Conservation (phyloP, 2,113 vertebrate genomes). For the Mustelus asterias region DNA sequence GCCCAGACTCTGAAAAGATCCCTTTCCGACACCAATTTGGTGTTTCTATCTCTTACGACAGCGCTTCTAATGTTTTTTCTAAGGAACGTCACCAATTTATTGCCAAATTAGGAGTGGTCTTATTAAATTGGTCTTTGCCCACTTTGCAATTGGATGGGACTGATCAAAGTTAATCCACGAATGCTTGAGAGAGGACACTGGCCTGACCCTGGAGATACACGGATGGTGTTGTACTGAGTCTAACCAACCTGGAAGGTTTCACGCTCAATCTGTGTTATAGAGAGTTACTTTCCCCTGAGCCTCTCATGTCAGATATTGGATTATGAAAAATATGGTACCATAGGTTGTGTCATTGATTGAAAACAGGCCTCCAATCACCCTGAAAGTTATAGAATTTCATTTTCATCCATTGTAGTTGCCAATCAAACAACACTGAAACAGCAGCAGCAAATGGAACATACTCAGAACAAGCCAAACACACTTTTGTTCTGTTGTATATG, state of each 20-base stretch:
- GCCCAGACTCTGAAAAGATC: not conserved
- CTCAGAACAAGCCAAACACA: not conserved
- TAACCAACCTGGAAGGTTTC: not conserved
- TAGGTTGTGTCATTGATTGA: not conserved
- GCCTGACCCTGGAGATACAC: not conserved
- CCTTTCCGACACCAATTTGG: not conserved
- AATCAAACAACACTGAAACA: not conserved
- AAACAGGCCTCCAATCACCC: not conserved
- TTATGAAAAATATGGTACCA: not conserved
- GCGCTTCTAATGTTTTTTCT: not conserved
- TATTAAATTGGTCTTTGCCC: not conserved
- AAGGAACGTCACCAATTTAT: not conserved
- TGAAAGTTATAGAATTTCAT: not conserved
- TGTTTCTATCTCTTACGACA: not conserved
- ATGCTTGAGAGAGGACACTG: not conserved
- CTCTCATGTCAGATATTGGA: not conserved
- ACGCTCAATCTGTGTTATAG: not conserved
- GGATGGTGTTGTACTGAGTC: not conserved
- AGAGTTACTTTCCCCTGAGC: not conserved
- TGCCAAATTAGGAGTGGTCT: not conserved
- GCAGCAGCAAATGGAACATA: not conserved
- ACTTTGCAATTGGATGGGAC: not conserved
- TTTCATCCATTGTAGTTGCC: not conserved
- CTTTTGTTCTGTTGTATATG: not conserved
- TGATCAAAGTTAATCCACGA: not conserved